Evolutionary conservation across 1,140 invertebrate species (phyloP).

Genomic region (Lethocerus indicus): DNA sequence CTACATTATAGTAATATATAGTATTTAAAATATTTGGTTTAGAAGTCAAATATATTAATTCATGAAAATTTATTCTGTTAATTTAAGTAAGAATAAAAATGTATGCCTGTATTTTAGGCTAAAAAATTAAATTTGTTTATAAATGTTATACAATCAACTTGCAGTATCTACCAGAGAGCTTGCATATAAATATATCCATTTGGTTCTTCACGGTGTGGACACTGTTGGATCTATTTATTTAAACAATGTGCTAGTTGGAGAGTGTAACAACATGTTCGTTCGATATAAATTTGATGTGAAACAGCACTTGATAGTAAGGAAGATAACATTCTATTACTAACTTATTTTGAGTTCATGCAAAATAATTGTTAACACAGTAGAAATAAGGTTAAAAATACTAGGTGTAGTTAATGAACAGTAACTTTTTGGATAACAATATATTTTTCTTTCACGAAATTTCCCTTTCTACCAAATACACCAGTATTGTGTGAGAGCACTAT

Average conservation of each 20-base stretch:
- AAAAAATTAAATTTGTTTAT: too few species aligned
- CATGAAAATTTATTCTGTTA: too few species aligned
- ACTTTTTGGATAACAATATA: neutral
- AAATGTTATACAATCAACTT: too few species aligned
- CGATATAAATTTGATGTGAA: conserved; percentile 63
- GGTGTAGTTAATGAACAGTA: neutral
- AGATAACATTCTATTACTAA: neutral
- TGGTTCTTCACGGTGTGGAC: conserved; percentile 73
- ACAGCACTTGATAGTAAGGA: conserved; percentile 1
- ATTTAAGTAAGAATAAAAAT: too few species aligned
- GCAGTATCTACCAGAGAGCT: neutral
- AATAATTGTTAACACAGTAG: neutral
- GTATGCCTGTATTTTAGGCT: too few species aligned
- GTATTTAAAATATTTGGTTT: too few species aligned
- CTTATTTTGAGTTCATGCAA: neutral
- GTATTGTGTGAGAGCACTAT: neutral
- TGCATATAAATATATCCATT: conserved; percentile 3
- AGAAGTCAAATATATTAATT: too few species aligned
- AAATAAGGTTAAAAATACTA: neutral
- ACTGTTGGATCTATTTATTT: conserved; percentile 59
- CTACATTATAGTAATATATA: too few species aligned
- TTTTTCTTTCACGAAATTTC: neutral
- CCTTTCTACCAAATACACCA: neutral
- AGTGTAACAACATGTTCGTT: conserved; percentile 78
- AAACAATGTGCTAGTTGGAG: conserved; percentile 48